Evolutionary conservation across 2,113 vertebrate species (phyloP).

Genomic region (Larimichthys crocea): DNA sequence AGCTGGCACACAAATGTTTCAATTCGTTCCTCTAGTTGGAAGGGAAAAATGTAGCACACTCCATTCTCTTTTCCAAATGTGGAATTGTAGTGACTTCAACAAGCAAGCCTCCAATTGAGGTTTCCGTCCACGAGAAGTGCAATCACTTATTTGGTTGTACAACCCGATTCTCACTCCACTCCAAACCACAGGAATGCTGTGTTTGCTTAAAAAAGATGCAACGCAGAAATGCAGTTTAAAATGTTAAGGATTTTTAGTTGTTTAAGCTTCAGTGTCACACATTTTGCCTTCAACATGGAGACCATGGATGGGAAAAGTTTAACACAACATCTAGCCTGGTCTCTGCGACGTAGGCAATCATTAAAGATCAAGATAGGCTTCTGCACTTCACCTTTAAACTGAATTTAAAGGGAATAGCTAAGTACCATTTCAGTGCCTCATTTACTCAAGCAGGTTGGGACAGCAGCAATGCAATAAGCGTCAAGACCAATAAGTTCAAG

Average conservation of each 20-base stretch:
- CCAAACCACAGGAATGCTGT: slow-evolving; percentile 74
- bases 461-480: neutral
- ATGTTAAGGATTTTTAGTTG: slow-evolving; percentile 27
- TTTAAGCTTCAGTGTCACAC: slow-evolving; percentile 15
- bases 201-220: slow-evolving; percentile 60
- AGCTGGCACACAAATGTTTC: slow-evolving; percentile 56
- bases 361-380: neutral
- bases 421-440: slow-evolving; percentile 3
- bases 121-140: slow-evolving; percentile 70
- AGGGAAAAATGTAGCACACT: slow-evolving; percentile 48
- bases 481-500: slow-evolving; percentile 1
- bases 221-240: slow-evolving; percentile 55
- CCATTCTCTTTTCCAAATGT: slow-evolving; percentile 64
- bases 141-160: slow-evolving; percentile 68
- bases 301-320: neutral
- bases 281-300: slow-evolving; percentile 14
- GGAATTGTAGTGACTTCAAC: slow-evolving; percentile 72
- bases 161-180: slow-evolving; percentile 57
- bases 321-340: neutral
- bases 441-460: neutral
- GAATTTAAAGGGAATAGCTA: neutral
- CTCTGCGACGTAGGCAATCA: neutral
- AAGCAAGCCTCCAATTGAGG: slow-evolving; percentile 76
- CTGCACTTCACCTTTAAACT: neutral
- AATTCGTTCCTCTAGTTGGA: neutral